Evolutionary conservation across 2,888 invertebrate species (phyloP).

Genomic region (Drosophila quasianomalipes): DNA sequence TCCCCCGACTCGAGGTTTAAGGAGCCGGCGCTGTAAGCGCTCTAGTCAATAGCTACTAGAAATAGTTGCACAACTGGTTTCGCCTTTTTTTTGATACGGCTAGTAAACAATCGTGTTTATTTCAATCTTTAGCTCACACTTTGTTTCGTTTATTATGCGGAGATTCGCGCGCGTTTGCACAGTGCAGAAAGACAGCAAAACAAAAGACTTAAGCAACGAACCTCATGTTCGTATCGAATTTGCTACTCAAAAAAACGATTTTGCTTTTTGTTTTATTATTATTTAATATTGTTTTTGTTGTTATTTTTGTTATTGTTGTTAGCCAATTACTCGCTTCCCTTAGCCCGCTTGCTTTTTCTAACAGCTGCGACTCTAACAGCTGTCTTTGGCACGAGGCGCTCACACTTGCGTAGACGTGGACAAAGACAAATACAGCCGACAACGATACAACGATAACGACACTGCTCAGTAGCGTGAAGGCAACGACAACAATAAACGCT

Average conservation of each 20-base stretch:
- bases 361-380: conserved; percentile 51
- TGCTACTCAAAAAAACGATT: conserved; percentile 1
- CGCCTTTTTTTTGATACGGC: conserved; percentile 22
- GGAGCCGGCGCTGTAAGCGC: conserved; percentile 49
- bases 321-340: conserved; percentile 4
- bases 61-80: conserved; percentile 75
- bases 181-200: conserved; percentile 36
- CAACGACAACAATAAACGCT: conserved; percentile 18
- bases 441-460: conserved; percentile 2
- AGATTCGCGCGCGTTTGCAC: conserved; percentile 58
- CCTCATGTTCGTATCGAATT: conserved; percentile 46
- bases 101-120: conserved; percentile 69
- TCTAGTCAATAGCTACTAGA: conserved; percentile 48
- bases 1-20: conserved; percentile 14
- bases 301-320: conserved; percentile 16
- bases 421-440: conserved; percentile 1
- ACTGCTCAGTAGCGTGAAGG: conserved; percentile 45
- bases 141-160: conserved; percentile 43
- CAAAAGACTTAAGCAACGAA: conserved; percentile 72
- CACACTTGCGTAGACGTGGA: conserved; percentile 19
- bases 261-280: not conserved
- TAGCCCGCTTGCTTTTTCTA: conserved; percentile 23
- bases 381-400: conserved; percentile 48
- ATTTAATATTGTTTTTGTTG: conserved; percentile 17
- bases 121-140: conserved; percentile 52